Base-by-base conservation (phyloP, 2,113 vertebrate species). In the Anhinga rufa region DNA sequence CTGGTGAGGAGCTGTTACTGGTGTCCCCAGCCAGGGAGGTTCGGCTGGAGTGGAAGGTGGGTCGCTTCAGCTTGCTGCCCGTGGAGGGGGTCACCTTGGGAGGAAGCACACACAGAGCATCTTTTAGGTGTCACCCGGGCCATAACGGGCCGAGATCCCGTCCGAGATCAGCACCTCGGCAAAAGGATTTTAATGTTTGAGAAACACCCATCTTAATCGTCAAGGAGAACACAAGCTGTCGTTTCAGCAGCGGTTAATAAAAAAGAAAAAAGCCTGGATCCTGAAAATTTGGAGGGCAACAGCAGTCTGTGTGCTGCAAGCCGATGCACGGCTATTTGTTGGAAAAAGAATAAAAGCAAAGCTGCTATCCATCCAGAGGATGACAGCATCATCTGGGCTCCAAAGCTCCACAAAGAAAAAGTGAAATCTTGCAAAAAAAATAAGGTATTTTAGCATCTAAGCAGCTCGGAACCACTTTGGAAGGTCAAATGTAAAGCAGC, bases 11-110 rank as follows among this genome's bases (percentile, higher is more conserved):
- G 86, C 97, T 98, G 90, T 98, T 99, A 94, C 99, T 99, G 90
- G 99, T 99, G 93, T 99, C 99, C 40, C 99, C 99, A 12, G 98
- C 98, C 89, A 99, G 98, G 1, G 99, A 99, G 19, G 99, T 99
- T 28, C 99, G 96, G 91, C 99, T 99, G 38, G 99, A 99, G 98
- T 99, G 99, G 97, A 99, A 99, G 57, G 99, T 98, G 12, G 99
- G 99, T 75, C 99, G 98, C 96, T 99, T 99, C 91, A 99, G 98
- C 93, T 99, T 99, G 98, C 99, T 99, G 64, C 98, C 97, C 0
- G 98, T 82, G 4, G 98, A 90, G 15, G 99, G 98, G 6, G 98
- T 96, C 57, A 99, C 98, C 99, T 99, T 93, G 28, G 97, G 98
- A 88, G 87, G 95, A 97, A 97, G 90, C 84, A 72, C 17, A 95